Evolutionary conservation across 2,888 invertebrate genomes (phyloP).

Genomic region (Venusia cambrica): DNA sequence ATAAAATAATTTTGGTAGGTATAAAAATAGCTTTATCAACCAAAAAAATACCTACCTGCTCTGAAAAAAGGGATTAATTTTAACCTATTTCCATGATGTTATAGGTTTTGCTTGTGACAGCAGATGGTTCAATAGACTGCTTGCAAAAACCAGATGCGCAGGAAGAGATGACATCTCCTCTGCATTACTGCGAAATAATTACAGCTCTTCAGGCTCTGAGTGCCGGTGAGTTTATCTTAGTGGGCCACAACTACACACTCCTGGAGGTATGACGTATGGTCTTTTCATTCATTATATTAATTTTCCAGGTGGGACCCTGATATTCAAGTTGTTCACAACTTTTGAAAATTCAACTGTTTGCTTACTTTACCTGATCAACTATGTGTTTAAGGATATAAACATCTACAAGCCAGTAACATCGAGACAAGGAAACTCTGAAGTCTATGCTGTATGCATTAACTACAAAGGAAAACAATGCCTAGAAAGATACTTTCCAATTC

Average conservation of each 20-base stretch:
- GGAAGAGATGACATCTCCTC: conserved; percentile 87
- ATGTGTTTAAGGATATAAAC: conserved; percentile 86
- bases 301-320: conserved; percentile 85
- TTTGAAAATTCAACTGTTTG: conserved; percentile 92
- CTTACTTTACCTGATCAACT: conserved; percentile 89
- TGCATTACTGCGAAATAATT: conserved; percentile 92
- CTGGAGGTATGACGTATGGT: too few species aligned
- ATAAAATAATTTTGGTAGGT: too few species aligned
- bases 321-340: conserved; percentile 95
- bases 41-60: too few species aligned
- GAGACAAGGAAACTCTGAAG: conserved; percentile 97
- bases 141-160: conserved; percentile 92
- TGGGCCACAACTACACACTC: too few species aligned
- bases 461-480: conserved; percentile 76
- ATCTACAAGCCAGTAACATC: conserved; percentile 95
- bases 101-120: conserved; percentile 88
- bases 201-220: conserved; percentile 87
- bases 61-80: too few species aligned
- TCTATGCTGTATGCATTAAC: conserved; percentile 89
- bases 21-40: too few species aligned
- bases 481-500: conserved; percentile 57
- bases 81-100: too few species aligned
- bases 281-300: too few species aligned
- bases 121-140: conserved; percentile 97
- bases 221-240: too few species aligned